Conservation (phyloP, 1,140 invertebrate genomes). For the Aleiodes sp. region DNA sequence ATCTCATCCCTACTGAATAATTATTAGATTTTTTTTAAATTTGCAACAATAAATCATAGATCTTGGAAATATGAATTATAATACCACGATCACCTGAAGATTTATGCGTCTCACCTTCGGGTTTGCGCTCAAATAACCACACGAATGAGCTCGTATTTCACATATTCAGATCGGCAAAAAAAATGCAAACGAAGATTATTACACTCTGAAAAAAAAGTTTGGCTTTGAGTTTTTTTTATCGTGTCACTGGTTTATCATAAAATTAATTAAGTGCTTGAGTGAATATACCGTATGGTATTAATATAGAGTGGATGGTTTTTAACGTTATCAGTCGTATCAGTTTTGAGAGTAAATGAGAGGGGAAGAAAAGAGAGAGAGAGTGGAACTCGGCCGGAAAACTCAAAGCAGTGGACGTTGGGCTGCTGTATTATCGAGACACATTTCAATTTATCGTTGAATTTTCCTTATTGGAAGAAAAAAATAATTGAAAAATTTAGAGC, state of each 20-base stretch:
- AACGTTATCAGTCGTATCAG: conserved; percentile 4
- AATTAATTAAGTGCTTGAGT: neutral
- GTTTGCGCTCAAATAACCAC: neutral
- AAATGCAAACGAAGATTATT: neutral
- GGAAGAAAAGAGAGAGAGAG: neutral
- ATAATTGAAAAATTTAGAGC: neutral
- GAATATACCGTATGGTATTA: neutral
- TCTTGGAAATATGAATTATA: too few species aligned
- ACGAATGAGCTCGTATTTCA: neutral
- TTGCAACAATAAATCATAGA: neutral
- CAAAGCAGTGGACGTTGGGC: neutral
- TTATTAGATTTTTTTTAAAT: too few species aligned
- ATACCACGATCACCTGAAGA: neutral
- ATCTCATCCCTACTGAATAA: too few species aligned
- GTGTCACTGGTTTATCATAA: neutral
- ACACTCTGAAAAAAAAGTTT: neutral
- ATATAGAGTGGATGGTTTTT: conserved; percentile 4
- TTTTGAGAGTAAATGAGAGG: neutral
- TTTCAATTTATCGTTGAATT: neutral
- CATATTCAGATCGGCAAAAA: neutral
- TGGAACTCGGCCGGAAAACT: neutral
- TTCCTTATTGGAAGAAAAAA: neutral
- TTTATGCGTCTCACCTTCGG: conserved; percentile 9
- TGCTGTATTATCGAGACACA: neutral
- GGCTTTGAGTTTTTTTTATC: neutral